Percentiles rank a stretch among this genome's conserved stretches.
phyloP scores from a whole-genome alignment of 2,888 invertebrate genomes.

The Oscheius myriophilus region DNA sequence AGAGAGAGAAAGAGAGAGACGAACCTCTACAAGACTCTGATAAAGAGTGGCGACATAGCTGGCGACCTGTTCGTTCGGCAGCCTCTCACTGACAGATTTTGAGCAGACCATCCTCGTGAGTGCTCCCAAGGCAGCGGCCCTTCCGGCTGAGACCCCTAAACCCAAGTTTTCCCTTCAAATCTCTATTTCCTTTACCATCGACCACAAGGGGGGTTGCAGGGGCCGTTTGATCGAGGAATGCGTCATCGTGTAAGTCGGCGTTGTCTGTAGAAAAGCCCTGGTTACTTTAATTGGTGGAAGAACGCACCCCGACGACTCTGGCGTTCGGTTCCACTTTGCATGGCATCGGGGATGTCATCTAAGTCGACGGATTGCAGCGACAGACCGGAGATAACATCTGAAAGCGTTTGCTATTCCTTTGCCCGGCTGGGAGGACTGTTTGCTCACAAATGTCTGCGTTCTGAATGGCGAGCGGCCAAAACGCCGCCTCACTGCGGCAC shows the following conservation, averaged over 20 bases:
- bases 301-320: slow-evolving; percentile 11
- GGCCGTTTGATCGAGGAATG: slow-evolving; percentile 3
- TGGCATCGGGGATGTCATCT: slow-evolving; percentile 54
- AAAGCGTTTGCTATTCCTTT: slow-evolving; percentile 27
- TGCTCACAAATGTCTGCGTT: slow-evolving; percentile 27
- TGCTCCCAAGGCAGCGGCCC: slow-evolving; percentile 73
- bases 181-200: slow-evolving; percentile 11
- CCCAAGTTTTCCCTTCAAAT: neutral
- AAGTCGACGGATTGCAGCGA: slow-evolving; percentile 60
- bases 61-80: slow-evolving; percentile 88
- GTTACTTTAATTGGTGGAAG: neutral
- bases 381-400: slow-evolving; percentile 65
- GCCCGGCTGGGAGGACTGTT: neutral
- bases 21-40: slow-evolving; percentile 76
- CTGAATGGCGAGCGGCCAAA: slow-evolving; percentile 23
- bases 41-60: slow-evolving; percentile 90
- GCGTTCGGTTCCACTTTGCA: slow-evolving; percentile 33
- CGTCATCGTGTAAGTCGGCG: neutral
- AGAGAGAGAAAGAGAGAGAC: neutral
- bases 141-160: slow-evolving; percentile 48
- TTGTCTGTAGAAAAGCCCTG: neutral
- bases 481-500: neutral
- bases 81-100: slow-evolving; percentile 91
- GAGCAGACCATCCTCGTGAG: slow-evolving; percentile 94
- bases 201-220: slow-evolving; percentile 16